Base-by-base conservation (phyloP, 2,113 vertebrate genomes). In the Rhipidura dahli region DNA sequence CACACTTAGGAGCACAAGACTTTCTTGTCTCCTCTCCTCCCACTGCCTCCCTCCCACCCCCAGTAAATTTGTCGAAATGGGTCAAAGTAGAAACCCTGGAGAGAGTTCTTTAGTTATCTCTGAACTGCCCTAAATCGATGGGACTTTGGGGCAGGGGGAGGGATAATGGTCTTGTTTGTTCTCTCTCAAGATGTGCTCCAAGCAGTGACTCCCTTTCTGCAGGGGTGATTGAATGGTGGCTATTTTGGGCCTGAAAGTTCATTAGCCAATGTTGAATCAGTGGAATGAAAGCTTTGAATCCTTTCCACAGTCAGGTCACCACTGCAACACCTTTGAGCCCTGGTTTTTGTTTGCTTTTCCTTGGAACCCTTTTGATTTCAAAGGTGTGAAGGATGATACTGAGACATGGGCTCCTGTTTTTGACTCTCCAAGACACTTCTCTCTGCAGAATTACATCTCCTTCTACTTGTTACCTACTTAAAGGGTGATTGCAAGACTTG, bases 321-420 rank as follows among this genome's bases (percentile, higher is more conserved):
- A 5, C 68, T 50, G 73, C 3, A 13, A 3, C 64, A 79, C 59
- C 83, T 85, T 51, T 77, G 61, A 59, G 56, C 70, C 76, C 79
- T 64, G 80, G 8, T 26, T 72, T 84, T 59, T 73, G 30, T 86
- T 94, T 66, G 75, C 89, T 94, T 92, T 92, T 87, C 33, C 8
- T 51, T 72, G 77, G 79, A 91, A 77, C 35, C 44, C 80, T 56
- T 97, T 95, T 83, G 87, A 78, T 83, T 89, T 91, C 49, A 84
- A 72, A 88, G 72, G 44, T 59, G 73, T 75, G 53, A 83, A 75
- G 94, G 72, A 51, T 9, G 42, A 45, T 54, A 17, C 80, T 88
- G 87, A 93, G 87, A 45, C n/a, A 2, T 2, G 13, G 57, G 42
- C 44, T 81, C 30, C 17, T 50, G 0, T 33, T 81, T 84, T 44